These are phyloP conservation scores for Ceyx margarethae DNA, from an alignment of 2,113 vertebrate genomes.

Conservation along the genomic window DNA sequence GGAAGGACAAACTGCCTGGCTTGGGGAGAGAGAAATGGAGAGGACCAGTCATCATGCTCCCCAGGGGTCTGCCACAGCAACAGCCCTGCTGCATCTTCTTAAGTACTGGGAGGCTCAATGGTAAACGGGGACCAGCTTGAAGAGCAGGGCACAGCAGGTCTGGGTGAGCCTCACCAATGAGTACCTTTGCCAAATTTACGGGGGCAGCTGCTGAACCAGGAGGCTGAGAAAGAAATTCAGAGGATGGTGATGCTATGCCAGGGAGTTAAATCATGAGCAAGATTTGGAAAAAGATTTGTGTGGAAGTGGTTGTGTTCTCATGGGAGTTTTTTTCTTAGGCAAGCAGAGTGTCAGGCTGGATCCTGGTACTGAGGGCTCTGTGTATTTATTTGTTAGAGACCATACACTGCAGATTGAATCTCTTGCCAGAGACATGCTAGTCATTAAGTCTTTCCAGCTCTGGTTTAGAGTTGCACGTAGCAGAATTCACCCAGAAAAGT, in stretches of 20 bases:
- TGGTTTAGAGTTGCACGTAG: fast-evolving
- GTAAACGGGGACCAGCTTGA: neutral
- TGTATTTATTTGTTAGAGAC: neutral
- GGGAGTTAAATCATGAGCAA: neutral
- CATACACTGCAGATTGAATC: neutral
- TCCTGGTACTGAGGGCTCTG: neutral
- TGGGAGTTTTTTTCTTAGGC: neutral
- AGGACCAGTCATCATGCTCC: neutral
- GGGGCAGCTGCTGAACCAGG: neutral
- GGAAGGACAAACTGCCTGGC: neutral
- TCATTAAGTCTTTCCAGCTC: neutral
- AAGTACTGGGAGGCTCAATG: neutral
- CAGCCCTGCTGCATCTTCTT: neutral
- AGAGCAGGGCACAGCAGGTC: neutral
- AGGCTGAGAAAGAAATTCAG: neutral
- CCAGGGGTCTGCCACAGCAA: neutral
- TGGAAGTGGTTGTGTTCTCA: neutral
- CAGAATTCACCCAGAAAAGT: neutral
- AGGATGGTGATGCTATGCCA: neutral
- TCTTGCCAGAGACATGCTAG: neutral
- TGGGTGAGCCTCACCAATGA: neutral
- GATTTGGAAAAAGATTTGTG: neutral
- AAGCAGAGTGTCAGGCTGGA: neutral
- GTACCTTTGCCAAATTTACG: fast-evolving
- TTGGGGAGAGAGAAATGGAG: fast-evolving